A percentile compares a stretch with the other conserved stretches of the same genome.
These are phyloP conservation scores for Hemibagrus guttatus DNA, from an alignment of 2,797 vertebrate species.

Conservation along the genomic window DNA sequence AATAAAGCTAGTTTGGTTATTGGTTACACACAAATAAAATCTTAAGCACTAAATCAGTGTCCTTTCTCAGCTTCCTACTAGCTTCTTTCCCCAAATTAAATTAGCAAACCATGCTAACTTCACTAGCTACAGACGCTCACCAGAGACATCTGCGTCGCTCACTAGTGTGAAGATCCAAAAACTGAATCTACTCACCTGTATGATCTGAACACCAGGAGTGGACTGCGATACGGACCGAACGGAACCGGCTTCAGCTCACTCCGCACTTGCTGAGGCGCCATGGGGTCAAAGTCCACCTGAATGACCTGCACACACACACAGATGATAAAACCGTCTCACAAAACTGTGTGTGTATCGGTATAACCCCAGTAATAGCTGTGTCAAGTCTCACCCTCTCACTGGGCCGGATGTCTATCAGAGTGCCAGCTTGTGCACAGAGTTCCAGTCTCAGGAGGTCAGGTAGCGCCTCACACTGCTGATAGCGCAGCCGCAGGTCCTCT, in stretches of 20 bases:
- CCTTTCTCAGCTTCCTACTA: too few relatives aligned
- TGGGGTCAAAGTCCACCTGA: conserved; percentile 82
- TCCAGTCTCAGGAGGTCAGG: conserved; percentile 80
- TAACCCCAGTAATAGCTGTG: background rate
- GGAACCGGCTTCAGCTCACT: conserved; percentile 79
- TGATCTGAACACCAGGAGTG: conserved; percentile 90
- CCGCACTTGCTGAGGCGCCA: conserved; percentile 68
- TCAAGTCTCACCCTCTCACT: conserved; percentile 76
- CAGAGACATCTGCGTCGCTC: too few relatives aligned
- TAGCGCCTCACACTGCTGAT: conserved; percentile 77
- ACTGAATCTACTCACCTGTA: conserved; percentile 81
- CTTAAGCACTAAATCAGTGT: too few relatives aligned
- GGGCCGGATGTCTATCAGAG: conserved; percentile 57
- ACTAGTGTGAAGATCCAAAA: too few relatives aligned
- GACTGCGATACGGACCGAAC: conserved; percentile 87
- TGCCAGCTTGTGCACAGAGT: conserved; percentile 56
- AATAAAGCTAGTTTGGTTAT: too few relatives aligned
- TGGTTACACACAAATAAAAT: too few relatives aligned
- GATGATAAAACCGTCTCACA: background rate
- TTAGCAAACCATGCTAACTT: too few relatives aligned
- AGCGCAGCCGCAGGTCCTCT: conserved; percentile 80
- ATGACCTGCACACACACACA: conserved; percentile 42
- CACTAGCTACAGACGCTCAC: too few relatives aligned
- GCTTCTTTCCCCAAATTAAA: too few relatives aligned
- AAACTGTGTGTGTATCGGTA: background rate